These are phyloP conservation scores for Heteromurus nitidus DNA, from an alignment of 2,888 invertebrate species.

Conservation along the genomic window DNA sequence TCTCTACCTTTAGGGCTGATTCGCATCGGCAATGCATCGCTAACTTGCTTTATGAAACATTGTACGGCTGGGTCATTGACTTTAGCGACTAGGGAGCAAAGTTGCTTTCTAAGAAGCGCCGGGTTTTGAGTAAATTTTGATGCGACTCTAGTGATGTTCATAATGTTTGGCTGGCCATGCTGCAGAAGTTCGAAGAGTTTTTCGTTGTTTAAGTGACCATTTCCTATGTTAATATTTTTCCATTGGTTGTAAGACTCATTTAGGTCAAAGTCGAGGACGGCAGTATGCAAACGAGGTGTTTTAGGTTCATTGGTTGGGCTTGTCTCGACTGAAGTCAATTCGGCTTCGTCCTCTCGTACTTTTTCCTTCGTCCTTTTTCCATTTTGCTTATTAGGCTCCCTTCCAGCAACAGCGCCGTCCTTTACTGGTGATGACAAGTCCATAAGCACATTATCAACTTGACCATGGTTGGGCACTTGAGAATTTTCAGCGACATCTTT, in stretches of 20 bases:
- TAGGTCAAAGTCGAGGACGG: not conserved
- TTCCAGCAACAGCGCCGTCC: not conserved
- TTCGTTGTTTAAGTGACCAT: not conserved
- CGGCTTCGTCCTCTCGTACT: not conserved
- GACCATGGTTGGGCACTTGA: not conserved
- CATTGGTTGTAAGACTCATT: not conserved
- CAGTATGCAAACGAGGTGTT: not conserved
- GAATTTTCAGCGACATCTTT: no score
- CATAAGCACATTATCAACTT: not conserved
- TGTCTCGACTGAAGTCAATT: not conserved
- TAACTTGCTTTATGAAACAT: conserved; percentile 3
- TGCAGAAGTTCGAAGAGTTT: not conserved
- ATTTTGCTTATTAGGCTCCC: not conserved
- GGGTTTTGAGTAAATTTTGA: not conserved
- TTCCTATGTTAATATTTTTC: conserved; percentile 1
- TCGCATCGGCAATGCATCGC: conserved; percentile 6
- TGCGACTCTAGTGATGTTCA: not conserved
- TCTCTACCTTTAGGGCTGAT: no score
- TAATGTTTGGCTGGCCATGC: not conserved
- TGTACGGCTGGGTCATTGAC: not conserved
- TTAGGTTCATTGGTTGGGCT: not conserved
- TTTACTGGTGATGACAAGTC: not conserved
- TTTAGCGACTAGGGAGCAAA: not conserved
- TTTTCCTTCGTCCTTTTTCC: not conserved
- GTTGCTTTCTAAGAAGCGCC: conserved; percentile 1